Evolutionary conservation across 2,888 invertebrate species (phyloP).

Genomic region (Campopleginae sp.): DNA sequence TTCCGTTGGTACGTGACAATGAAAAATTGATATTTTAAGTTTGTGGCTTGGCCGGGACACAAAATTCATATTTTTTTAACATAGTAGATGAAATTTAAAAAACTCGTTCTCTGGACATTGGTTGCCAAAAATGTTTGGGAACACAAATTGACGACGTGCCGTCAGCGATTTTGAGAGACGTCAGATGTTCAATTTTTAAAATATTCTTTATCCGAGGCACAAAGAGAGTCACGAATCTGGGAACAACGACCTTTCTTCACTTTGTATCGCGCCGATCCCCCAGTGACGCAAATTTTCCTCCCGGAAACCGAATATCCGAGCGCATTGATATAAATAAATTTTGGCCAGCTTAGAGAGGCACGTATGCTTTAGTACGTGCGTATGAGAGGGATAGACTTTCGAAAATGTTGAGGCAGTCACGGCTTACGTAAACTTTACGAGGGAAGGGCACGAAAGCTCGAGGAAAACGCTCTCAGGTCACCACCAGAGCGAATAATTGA

Average conservation of each 20-base stretch:
- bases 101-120: constrained; percentile 15
- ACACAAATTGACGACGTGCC: constrained; percentile 38
- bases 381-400: constrained; percentile 11
- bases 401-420: constrained; percentile 57
- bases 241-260: constrained; percentile 55
- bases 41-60: too few species aligned
- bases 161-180: constrained; percentile 31
- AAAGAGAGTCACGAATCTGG: constrained; percentile 31
- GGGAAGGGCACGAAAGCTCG: constrained; percentile 4
- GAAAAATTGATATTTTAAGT: too few species aligned
- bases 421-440: constrained; percentile 55
- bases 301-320: constrained; percentile 50
- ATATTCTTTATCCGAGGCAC: too few species aligned
- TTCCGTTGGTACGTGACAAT: too few species aligned
- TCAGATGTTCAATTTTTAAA: constrained; percentile 29
- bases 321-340: constrained; percentile 64
- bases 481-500: constrained; percentile 12
- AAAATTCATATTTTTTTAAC: too few species aligned
- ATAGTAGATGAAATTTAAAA: too few species aligned
- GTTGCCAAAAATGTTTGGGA: background rate
- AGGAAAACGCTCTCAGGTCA: constrained; percentile 16
- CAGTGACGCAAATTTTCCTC: constrained; percentile 40
- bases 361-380: background rate
- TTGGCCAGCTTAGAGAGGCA: constrained; percentile 13
- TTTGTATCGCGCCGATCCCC: background rate